A percentile compares a stretch with the other conserved stretches of the same genome.
These are phyloP conservation scores for Maniola hyperantus DNA, from an alignment of 2,888 invertebrate species.

Conservation along the genomic window DNA sequence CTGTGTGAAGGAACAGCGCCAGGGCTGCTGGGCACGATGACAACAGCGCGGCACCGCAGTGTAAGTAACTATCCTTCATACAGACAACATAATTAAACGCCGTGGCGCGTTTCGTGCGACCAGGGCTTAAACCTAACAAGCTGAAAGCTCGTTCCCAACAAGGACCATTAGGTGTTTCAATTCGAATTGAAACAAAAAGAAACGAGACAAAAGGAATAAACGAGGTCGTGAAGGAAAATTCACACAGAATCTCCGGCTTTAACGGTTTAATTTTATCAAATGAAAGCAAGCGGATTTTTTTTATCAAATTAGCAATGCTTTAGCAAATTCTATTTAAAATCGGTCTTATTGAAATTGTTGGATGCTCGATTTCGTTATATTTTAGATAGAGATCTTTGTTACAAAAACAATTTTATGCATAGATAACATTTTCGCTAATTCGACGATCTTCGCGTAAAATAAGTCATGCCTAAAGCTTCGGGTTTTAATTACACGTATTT, in stretches of 20 bases:
- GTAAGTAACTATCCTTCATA: too few species aligned
- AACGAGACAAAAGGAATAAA: conserved; percentile 27
- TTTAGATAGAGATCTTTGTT: not conserved
- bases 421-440: too few species aligned
- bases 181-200: conserved; percentile 23
- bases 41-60: too few species aligned
- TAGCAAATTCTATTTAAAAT: not conserved
- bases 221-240: conserved; percentile 23
- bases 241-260: conserved; percentile 21
- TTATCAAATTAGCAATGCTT: conserved; percentile 21
- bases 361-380: not conserved
- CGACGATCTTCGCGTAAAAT: too few species aligned
- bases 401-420: too few species aligned
- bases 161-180: conserved; percentile 6
- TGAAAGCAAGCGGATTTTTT: conserved; percentile 9
- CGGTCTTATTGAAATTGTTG: not conserved
- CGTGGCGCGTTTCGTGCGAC: too few species aligned
- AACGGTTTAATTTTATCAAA: conserved; percentile 17
- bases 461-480: too few species aligned
- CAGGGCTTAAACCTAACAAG: not conserved
- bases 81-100: too few species aligned
- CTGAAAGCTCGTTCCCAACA: conserved; percentile 4
- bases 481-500: not conserved
- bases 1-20: too few species aligned
- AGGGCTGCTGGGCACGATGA: too few species aligned